Conservation (phyloP, 2,888 invertebrate species). For the Hartigia nigra region DNA sequence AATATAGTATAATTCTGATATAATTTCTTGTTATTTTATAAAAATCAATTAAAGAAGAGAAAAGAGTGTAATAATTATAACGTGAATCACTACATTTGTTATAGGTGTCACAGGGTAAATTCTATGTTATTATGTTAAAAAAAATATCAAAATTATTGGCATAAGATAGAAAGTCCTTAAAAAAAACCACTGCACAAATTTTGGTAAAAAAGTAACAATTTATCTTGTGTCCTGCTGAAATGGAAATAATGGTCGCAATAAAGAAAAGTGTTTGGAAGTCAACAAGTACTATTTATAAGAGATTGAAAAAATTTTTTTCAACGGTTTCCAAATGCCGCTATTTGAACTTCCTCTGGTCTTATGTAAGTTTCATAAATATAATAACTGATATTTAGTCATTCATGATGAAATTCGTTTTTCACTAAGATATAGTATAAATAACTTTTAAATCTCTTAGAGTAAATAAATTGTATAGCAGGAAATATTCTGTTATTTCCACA, state of each 20-base stretch:
- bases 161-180: conserved; percentile 6
- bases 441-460: background rate
- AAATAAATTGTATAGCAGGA: conserved; percentile 23
- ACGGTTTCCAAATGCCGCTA: conserved; percentile 41
- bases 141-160: background rate
- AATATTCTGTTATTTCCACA: conserved; percentile 38
- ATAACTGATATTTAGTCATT: conserved; percentile 11
- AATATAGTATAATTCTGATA: background rate
- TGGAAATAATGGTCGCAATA: conserved; percentile 36
- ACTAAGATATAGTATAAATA: background rate
- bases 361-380: conserved; percentile 52
- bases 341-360: conserved; percentile 47
- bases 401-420: background rate
- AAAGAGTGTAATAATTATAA: background rate
- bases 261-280: conserved; percentile 34
- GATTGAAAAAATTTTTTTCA: conserved; percentile 45
- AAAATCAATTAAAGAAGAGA: background rate
- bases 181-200: background rate
- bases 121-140: conserved; percentile 4
- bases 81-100: conserved; percentile 33
- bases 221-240: conserved; percentile 23
- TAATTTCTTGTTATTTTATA: background rate
- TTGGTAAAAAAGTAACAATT: conserved; percentile 14
- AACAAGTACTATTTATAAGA: conserved; percentile 39
- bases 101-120: conserved; percentile 33